Base-by-base conservation (phyloP, 2,888 invertebrate species). In the Julus scandinavius region DNA sequence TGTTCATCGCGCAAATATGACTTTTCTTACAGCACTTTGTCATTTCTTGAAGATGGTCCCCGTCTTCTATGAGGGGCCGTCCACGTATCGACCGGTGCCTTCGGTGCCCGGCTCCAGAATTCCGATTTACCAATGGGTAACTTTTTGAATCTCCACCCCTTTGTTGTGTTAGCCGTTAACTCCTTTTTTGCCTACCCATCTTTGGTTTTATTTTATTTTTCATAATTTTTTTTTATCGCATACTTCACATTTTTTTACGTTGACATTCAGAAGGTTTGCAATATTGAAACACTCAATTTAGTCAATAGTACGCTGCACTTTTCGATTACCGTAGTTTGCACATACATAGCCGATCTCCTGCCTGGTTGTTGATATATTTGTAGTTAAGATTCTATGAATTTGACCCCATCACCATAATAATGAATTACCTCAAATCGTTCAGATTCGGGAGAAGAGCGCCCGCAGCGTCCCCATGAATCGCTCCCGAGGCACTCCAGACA, bases 361-460 rank as follows among this genome's bases (percentile, higher is more conserved):
- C 54, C 40, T 87, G 87, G 54, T 87, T 87, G 45, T 85, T 85
- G 2, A 0, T 85, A 20, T 5, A n/a, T 85, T n/a, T 45, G 7
- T 45, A 7, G 5, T 45, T 29, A 29, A 29, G n/a, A 20, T 29
- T 72, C 7, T 9, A 7, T 29, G 29, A 20, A 17, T 40, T 17
- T 87, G 72, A 45, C 45, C 7, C 45, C 45, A 1, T 0, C 45
- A 7, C 17, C 0, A 72, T 72, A 17, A 15, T 72, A 87, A 72
- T 20, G 45, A 2, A 1, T 50, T 54, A 50, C 5, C 17, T 50
- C 20, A 86, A 50, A 49, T 72, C 6, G 50, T 49, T 5, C 29
- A 98, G 98, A 97, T 98, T 89, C 95, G 98, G 91, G 98, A 98
- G 93, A 95, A 98, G 91, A 98, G 98, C 84, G 96, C 95, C 89